Evolutionary conservation across 2,888 invertebrate genomes (phyloP), one percentile per base, ranked within the genome.

Genomic region (Clostera curtula): DNA sequence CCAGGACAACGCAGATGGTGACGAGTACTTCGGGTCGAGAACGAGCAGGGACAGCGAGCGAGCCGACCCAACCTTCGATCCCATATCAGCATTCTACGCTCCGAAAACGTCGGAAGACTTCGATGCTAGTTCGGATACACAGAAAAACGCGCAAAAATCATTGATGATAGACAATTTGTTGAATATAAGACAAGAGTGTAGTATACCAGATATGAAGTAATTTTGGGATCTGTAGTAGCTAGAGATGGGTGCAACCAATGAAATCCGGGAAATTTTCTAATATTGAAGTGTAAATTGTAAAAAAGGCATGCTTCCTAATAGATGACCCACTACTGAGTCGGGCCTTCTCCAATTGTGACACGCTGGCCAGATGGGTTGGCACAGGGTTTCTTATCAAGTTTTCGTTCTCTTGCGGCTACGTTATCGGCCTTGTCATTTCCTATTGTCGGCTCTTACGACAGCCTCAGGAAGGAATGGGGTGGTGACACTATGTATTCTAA

Each of bases 91-190:
- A 34, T 85, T 83, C 59, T 84, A 79, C 54, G 62, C 76, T 40
- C 75, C 79, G 25, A 79, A 76, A 44, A 40, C 69, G 13, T 61
- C 45, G 12, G 77, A 76, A 13, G 43, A 43, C 12, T 57, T 59
- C 33, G 70, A 67, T 10, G 34, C 51, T 6, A 59, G 60, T 31
- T 56, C 48, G 23, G 74, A 75, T 19, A 58, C 61, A 12, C 75
- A 72, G 43, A 80, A 80, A 54, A 69, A 45, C 37, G 60, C 63
- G 42, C 74, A 75, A 52, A 82, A 77, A 52, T 73, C 77, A 13
- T 56, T 84, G 43, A 76, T 72, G 70, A 83, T 85, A 40, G 84
- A 85, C 56, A 80, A 67, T 50, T 50, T 84, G 19, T 58, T 85
- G 19, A 80, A 68, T 38, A 49, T 69, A 19, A 62, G 79, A 34